Conservation (phyloP, 2,888 invertebrate species). For the Drosophila meridiana region DNA sequence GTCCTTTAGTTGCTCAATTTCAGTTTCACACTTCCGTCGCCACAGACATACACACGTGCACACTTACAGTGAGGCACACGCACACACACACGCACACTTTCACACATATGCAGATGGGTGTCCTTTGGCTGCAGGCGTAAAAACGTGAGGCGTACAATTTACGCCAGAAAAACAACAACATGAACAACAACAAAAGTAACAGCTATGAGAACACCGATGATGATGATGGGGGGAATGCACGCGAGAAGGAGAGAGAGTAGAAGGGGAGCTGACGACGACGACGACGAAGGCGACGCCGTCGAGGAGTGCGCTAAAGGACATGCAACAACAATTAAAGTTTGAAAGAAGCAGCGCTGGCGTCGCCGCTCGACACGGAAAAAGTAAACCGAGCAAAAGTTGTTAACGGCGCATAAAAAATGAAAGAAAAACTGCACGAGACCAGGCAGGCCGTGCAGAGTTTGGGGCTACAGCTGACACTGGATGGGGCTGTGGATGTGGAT, state of each 20-base stretch:
- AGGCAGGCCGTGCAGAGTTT: slow-evolving; percentile 18
- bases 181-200: slow-evolving; percentile 36
- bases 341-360: slow-evolving; percentile 66
- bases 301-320: slow-evolving; percentile 72
- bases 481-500: background rate
- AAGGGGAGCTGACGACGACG: background rate
- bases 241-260: slow-evolving; percentile 3
- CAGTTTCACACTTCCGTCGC: slow-evolving; percentile 83
- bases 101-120: slow-evolving; percentile 65
- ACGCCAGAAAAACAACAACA: slow-evolving; percentile 58
- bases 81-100: slow-evolving; percentile 10
- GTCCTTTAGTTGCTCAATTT: slow-evolving; percentile 84
- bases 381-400: slow-evolving; percentile 81
- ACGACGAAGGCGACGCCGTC: slow-evolving; percentile 37
- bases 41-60: slow-evolving; percentile 46
- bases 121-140: slow-evolving; percentile 72
- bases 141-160: slow-evolving; percentile 81
- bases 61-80: slow-evolving; percentile 11
- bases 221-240: slow-evolving; percentile 17
- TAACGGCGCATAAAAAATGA: slow-evolving; percentile 79
- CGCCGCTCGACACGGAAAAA: slow-evolving; percentile 75
- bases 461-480: background rate
- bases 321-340: slow-evolving; percentile 80
- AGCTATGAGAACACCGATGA: slow-evolving; percentile 49
- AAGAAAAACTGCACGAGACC: slow-evolving; percentile 53